Evolutionary conservation across 2,888 invertebrate genomes (phyloP), one percentile per base, ranked within the genome.

Genomic region (Ypsolopha sequella): DNA sequence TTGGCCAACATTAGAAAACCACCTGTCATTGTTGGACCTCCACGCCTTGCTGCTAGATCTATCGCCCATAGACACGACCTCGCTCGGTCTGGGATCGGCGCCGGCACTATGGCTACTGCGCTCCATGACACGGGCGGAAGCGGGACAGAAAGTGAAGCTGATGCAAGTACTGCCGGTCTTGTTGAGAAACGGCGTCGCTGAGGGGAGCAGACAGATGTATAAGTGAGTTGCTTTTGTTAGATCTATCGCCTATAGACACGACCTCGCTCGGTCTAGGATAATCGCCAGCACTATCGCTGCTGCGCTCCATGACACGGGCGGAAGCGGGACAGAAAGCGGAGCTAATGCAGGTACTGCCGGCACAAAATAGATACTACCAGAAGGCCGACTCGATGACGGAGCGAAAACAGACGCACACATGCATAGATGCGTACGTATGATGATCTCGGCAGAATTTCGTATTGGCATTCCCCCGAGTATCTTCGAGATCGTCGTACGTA

Each of bases 261-360:
- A 52, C 54, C 6, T 56, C 46, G 1, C 54, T 67, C 1, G 41
- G 51, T 0, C 41, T 56, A 8, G 53, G 54, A 1, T 65, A 61
- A 41, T 58, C 56, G n/a, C 65, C 70, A 0, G 51, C 70, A 52
- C 54, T 43, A 13, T 79, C 76, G 76, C 62, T 62, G 0, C 46
- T 58, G 0, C 33, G 38, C 0, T 49, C 59, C n/a, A 51, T 75
- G 1, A 48, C 49, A 24, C 24, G 24, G 4, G 24, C 7, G 0
- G 58, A 55, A 0, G 57, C 54, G 0, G 57, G 33, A 2, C 39
- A 66, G 7, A 68, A 62, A 41, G 58, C 64, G 0, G 64, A 57
- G 35, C 36, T 76, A 24, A 57, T 76, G 43, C 8, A 10, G 13
- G 13, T 41, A 8, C 35, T 43, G 8, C 41, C 41, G 50, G 36